Conservation (phyloP, 2,797 vertebrate genomes). For the Aplochiton taeniatus region DNA sequence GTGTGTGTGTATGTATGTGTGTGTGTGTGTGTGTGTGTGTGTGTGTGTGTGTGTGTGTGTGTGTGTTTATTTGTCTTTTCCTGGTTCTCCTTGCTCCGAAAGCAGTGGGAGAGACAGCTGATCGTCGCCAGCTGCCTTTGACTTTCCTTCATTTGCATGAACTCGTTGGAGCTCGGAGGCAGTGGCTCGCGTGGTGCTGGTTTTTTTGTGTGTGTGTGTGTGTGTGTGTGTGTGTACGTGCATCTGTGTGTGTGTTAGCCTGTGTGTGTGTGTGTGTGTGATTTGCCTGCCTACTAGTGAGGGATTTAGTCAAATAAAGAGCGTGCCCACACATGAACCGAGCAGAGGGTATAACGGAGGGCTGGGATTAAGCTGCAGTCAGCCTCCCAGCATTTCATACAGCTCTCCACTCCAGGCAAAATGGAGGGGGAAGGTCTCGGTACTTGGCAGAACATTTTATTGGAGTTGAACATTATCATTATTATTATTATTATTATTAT, state of each 20-base stretch:
- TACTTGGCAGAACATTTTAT: too few species aligned
- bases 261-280: slow-evolving; percentile 40
- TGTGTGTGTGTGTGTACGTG: slow-evolving; percentile 49
- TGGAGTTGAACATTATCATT: too few species aligned
- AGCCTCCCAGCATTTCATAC: too few species aligned
- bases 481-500: too few species aligned
- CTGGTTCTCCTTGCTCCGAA: too few species aligned
- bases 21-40: background rate
- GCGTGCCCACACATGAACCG: too few species aligned
- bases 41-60: background rate
- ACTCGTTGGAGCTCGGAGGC: slow-evolving; percentile 61
- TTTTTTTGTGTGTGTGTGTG: slow-evolving; percentile 2
- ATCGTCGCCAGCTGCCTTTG: slow-evolving; percentile 52
- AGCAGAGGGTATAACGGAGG: too few species aligned
- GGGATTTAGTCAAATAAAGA: too few species aligned
- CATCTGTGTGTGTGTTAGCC: slow-evolving; percentile 39
- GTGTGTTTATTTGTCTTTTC: background rate
- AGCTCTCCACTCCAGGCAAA: too few species aligned
- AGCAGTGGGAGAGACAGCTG: slow-evolving; percentile 36
- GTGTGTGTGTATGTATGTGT: background rate
- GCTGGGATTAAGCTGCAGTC: too few species aligned
- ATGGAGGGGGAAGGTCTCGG: too few species aligned
- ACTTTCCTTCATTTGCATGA: slow-evolving; percentile 71
- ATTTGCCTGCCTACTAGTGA: too few species aligned
- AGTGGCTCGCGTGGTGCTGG: slow-evolving; percentile 24